A percentile compares a stretch with the other conserved stretches of the same genome.
phyloP scores from a whole-genome alignment of 2,888 invertebrate species.

The Melikaiella ostensackeni region DNA sequence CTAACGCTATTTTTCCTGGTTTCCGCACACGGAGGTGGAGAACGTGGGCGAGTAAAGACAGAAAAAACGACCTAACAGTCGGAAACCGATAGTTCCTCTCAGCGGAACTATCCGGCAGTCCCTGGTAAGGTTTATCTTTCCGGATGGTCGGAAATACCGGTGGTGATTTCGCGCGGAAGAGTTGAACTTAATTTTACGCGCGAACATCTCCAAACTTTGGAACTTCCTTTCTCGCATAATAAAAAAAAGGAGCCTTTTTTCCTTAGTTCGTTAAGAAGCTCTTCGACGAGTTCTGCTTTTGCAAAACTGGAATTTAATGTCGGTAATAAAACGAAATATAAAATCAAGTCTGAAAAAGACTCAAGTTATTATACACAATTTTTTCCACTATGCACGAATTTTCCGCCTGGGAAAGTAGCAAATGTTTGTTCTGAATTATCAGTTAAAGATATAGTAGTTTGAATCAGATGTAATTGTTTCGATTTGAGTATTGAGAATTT shows the following conservation, averaged over 20 bases:
- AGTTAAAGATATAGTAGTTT: no score
- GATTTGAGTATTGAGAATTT: no score
- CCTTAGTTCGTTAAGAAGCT: background rate
- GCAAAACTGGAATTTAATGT: background rate
- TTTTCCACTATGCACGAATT: no score
- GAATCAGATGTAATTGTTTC: no score
- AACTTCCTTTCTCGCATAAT: constrained; percentile 2
- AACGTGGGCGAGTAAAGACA: background rate
- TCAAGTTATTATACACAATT: no score
- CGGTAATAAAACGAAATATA: background rate
- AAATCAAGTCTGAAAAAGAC: background rate
- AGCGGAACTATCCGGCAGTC: constrained; percentile 62
- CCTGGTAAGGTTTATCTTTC: constrained; percentile 62
- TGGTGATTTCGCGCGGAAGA: constrained; percentile 55
- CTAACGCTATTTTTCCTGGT: constrained; percentile 44
- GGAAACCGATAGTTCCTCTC: constrained; percentile 50
- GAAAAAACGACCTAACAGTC: constrained; percentile 17
- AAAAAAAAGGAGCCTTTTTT: background rate
- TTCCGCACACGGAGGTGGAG: background rate
- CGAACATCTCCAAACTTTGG: constrained; percentile 11
- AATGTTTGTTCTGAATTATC: no score
- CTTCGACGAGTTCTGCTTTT: background rate
- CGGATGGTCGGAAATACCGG: constrained; percentile 57
- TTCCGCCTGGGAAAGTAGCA: no score
- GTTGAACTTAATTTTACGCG: constrained; percentile 8